Conservation (phyloP, 2,888 invertebrate species). For the Tetragonisca angustula region DNA sequence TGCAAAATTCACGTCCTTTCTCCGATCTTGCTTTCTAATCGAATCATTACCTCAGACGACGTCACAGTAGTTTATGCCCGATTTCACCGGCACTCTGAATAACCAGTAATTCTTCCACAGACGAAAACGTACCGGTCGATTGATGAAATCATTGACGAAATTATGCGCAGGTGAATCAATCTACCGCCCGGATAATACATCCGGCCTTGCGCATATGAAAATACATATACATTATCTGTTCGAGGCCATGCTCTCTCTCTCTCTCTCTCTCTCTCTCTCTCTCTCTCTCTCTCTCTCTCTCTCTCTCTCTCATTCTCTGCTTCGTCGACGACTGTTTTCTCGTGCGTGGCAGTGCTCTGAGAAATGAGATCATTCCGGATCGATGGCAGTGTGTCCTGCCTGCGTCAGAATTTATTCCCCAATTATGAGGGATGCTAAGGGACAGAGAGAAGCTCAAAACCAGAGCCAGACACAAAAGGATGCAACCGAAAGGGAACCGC, state of each 20-base stretch:
- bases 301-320: neutral
- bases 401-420: constrained; percentile 48
- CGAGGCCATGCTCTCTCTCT: constrained; percentile 38
- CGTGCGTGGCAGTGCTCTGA: constrained; percentile 37
- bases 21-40: neutral
- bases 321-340: constrained; percentile 43
- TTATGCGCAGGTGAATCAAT: constrained; percentile 44
- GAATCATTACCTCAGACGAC: neutral
- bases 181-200: constrained; percentile 27
- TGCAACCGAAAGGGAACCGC: constrained; percentile 15
- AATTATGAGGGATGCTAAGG: constrained; percentile 44
- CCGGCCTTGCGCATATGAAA: constrained; percentile 14
- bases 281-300: constrained; percentile 36
- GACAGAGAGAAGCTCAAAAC: neutral
- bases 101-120: neutral
- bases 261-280: constrained; percentile 40
- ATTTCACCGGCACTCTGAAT: neutral
- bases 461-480: constrained; percentile 39
- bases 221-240: constrained; percentile 47
- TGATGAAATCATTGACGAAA: constrained; percentile 22
- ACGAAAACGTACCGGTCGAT: neutral
- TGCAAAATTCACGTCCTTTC: neutral
- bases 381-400: constrained; percentile 22
- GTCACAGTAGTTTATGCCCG: neutral
- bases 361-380: constrained; percentile 53